phyloP scores from a whole-genome alignment of 2,113 vertebrate genomes.

The Vulpes vulpes region DNA sequence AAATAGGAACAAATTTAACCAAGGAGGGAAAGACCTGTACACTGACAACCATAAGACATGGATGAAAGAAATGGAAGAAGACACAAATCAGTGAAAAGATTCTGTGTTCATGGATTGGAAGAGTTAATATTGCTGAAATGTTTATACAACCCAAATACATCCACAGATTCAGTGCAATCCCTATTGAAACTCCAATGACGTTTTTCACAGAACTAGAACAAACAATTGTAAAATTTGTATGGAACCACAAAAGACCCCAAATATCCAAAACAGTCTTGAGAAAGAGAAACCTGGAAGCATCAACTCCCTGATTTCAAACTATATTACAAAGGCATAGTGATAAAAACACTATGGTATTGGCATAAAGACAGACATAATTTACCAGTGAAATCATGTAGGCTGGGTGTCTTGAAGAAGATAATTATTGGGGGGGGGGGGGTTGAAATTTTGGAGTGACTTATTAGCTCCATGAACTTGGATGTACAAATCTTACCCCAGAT shows the following conservation, averaged over 20 bases:
- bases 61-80: neutral
- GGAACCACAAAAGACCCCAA: neutral
- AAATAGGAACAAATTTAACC: neutral
- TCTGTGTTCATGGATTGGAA: neutral
- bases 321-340: neutral
- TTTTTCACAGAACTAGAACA: neutral
- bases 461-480: neutral
- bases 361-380: neutral
- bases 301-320: neutral
- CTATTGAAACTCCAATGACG: neutral
- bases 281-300: neutral
- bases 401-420: neutral
- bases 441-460: neutral
- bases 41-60: neutral
- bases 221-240: neutral
- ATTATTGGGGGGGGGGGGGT: neutral
- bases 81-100: neutral
- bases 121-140: neutral
- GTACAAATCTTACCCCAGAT: neutral
- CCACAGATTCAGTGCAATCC: neutral
- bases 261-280: neutral
- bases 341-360: neutral
- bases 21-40: neutral
- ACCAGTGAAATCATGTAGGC: neutral
- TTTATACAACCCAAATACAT: neutral